A percentile compares a stretch with the other conserved stretches of the same genome.
Evolutionary conservation across 2,888 invertebrate species (phyloP).

Genomic region (Gasteruption jaculator): DNA sequence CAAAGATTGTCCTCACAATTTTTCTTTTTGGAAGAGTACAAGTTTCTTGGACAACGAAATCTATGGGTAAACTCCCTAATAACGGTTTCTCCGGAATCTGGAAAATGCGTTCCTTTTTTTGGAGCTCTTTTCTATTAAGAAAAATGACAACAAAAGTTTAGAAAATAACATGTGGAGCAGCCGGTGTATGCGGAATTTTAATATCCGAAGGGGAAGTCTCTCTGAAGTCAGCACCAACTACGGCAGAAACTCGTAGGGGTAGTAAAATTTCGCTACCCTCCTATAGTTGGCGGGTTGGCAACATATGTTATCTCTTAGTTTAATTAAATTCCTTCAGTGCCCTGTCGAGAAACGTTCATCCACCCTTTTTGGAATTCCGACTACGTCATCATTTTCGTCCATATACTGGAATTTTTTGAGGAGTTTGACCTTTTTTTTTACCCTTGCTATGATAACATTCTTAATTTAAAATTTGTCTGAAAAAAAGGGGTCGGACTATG

Average conservation of each 20-base stretch:
- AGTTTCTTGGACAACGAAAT: neutral
- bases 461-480: too few relatives aligned
- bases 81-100: constrained; percentile 1
- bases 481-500: too few relatives aligned
- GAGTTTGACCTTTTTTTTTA: too few relatives aligned
- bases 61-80: constrained; percentile 17
- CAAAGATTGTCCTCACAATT: too few relatives aligned
- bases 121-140: too few relatives aligned
- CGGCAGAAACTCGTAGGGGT: constrained; percentile 23
- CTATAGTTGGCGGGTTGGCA: constrained; percentile 35
- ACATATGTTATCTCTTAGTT: constrained; percentile 56
- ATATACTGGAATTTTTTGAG: neutral
- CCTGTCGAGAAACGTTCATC: constrained; percentile 28
- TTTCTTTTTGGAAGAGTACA: too few relatives aligned
- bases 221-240: constrained; percentile 48
- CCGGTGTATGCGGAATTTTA: constrained; percentile 50
- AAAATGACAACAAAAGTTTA: constrained; percentile 17
- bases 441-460: too few relatives aligned
- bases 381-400: neutral
- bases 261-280: constrained; percentile 32
- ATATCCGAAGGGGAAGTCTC: constrained; percentile 43
- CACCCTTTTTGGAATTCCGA: constrained; percentile 38
- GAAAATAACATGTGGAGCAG: constrained; percentile 28
- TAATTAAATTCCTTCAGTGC: constrained; percentile 61
- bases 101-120: too few relatives aligned